Conservation (phyloP, 2,113 vertebrate species). For the Vombatus ursinus region DNA sequence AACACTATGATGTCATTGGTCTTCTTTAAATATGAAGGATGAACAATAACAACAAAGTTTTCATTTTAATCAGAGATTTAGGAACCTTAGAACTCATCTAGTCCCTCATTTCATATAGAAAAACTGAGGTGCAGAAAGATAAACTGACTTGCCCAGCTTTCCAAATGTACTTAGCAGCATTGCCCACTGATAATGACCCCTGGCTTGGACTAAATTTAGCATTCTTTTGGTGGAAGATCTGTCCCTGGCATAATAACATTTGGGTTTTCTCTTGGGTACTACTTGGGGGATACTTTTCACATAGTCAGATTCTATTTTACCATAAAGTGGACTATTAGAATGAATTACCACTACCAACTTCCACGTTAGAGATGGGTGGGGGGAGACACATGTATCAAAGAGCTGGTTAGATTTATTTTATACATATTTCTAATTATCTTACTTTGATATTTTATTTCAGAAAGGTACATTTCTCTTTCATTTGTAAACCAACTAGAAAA, state of each 20-base stretch:
- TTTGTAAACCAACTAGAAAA: not conserved
- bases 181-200: not conserved
- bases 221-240: not conserved
- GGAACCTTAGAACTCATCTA: not conserved
- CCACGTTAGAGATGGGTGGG: too few relatives aligned
- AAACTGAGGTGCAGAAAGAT: not conserved
- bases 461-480: not conserved
- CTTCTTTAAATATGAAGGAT: too few relatives aligned
- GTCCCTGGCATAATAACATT: not conserved
- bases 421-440: not conserved
- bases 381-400: not conserved
- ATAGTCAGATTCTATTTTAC: not conserved
- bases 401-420: not conserved
- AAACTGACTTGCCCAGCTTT: not conserved
- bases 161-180: not conserved
- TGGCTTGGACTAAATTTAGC: not conserved
- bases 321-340: not conserved
- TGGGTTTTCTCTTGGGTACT: not conserved
- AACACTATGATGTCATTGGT: too few relatives aligned
- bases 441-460: not conserved
- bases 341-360: not conserved
- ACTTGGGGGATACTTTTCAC: not conserved
- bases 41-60: too few relatives aligned
- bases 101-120: not conserved
- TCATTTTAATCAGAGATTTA: not conserved